Conservation (phyloP, 2,797 vertebrate species). For the Melanotaenia nigrans region DNA sequence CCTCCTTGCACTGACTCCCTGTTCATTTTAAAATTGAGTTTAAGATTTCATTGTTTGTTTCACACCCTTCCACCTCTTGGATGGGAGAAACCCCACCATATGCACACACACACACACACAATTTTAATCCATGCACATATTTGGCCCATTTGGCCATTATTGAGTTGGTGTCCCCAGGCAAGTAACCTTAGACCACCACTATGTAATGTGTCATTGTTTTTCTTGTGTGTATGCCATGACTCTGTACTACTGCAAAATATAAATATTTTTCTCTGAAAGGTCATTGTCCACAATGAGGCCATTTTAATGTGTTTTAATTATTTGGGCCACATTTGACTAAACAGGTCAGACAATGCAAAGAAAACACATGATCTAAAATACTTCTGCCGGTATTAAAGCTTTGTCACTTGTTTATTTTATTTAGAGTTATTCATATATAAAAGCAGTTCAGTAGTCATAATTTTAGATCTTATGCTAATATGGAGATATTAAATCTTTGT, state of each 20-base stretch:
- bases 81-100: no score
- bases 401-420: not conserved
- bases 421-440: not conserved
- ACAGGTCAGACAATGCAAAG: not conserved
- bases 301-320: not conserved
- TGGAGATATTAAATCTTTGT: not conserved
- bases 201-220: slow-evolving; percentile 2
- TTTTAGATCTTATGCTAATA: not conserved
- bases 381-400: not conserved
- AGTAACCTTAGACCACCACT: slow-evolving; percentile 30
- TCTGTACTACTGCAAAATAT: slow-evolving; percentile 10
- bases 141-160: slow-evolving; percentile 35
- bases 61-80: no score
- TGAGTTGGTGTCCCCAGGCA: slow-evolving; percentile 39
- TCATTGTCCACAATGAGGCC: not conserved
- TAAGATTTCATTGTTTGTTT: no score
- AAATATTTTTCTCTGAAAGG: not conserved
- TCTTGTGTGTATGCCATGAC: not conserved
- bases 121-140: slow-evolving; percentile 21
- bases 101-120: not conserved
- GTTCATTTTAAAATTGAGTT: no score
- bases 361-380: not conserved
- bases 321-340: slow-evolving; percentile 2
- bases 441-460: not conserved
- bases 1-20: not conserved